A percentile compares a stretch with the other conserved stretches of the same genome.
These are phyloP conservation scores for Mustela nigripes DNA, from an alignment of 2,113 vertebrate genomes.

Conservation along the genomic window DNA sequence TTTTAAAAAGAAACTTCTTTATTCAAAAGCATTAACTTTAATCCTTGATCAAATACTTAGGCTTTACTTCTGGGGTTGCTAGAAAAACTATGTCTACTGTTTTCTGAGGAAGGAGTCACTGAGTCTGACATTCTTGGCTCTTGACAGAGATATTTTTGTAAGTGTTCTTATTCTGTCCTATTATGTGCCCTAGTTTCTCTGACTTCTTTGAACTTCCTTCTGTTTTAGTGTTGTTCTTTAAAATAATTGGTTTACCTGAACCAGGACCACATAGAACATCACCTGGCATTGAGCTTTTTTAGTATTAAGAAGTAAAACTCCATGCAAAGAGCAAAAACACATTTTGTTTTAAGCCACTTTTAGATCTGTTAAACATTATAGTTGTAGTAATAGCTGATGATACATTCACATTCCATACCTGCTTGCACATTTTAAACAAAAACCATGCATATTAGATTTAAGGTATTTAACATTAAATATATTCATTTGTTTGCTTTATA, in stretches of 20 bases:
- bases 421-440: background rate
- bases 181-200: background rate
- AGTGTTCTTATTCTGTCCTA: background rate
- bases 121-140: background rate
- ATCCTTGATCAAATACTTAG: background rate
- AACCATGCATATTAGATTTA: background rate
- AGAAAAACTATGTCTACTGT: background rate
- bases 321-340: background rate
- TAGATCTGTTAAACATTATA: background rate
- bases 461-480: background rate
- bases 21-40: background rate
- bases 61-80: background rate
- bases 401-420: background rate
- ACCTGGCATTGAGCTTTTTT: background rate
- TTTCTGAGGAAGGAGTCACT: background rate
- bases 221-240: background rate
- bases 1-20: background rate
- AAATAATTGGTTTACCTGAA: background rate
- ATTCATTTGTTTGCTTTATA: background rate
- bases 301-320: background rate
- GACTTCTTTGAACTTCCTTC: background rate
- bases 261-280: background rate
- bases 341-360: background rate
- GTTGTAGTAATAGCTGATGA: background rate
- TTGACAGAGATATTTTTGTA: constrained; percentile 23